Evolutionary conservation across 2,113 vertebrate genomes (phyloP), one percentile per base, ranked within the genome.

Genomic region (Fregata magnificens): DNA sequence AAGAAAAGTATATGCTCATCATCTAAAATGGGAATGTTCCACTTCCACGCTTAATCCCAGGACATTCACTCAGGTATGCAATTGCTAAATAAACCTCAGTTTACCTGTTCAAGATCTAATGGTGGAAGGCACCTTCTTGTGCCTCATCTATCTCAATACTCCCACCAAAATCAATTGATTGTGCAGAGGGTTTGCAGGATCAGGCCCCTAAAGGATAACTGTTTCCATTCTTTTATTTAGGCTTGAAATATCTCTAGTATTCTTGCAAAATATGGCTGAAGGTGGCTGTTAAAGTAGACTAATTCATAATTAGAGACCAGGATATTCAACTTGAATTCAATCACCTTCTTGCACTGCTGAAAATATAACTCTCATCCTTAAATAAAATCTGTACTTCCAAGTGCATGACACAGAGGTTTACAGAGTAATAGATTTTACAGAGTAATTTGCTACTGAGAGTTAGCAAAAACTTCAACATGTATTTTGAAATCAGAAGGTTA

Each of bases 171-270:
- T 34, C 6, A 70, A 69, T 5, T 66, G 44, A 59, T 58, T 67
- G 63, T 91, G 76, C 82, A 96, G 88, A 95, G 44, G 31, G 12
- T 70, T 96, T 96, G 47, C 84, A 97, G 88, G 21, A 87, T 93
- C 72, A 67, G 32, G 4, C 26, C 29, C 38, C 31, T 45, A 62
- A 47, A 50, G 36, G 20, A 69, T 65, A 71, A 69, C 10, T 6
- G 7, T 62, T 76, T 82, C n/a, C 10, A 40, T 81, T 84, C 10
- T 81, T 66, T 76, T 50, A 78, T 67, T 90, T 86, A 47, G 12
- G 14, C 16, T 96, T 84, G 45, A 71, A 56, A 32, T 78, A 42
- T 66, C 86, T 83, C 34, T 59, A 26, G 9, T 66, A 24, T 82
- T 72, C 50, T 84, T 90, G 18, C 22, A 95, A 95, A 88, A 72